Base-by-base conservation (phyloP, 2,888 invertebrate species). In the Cheilosia variabilis region DNA sequence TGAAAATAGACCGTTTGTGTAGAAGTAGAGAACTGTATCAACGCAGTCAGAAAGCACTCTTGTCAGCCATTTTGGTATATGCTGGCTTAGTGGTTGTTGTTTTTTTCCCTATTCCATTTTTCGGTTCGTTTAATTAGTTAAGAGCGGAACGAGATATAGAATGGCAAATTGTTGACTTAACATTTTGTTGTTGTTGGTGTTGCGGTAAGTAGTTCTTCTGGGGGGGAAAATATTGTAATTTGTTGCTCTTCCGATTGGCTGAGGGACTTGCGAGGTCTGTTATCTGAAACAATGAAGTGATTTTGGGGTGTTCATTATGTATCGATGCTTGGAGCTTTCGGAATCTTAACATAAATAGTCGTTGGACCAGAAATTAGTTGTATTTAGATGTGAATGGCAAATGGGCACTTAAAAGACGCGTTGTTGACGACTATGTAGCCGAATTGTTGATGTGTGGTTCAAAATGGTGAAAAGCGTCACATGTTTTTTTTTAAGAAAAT, bases 91-190 rank as follows among this genome's bases (percentile, higher is more conserved):
- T 68, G 17, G 22, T 37, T 27, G 27, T 27, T 27, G 27, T 27
- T 27, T 57, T 37, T 19, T 53, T 37, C 37, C 31, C 10, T 63
- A 24, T 24, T 65, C 52, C 75, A 37, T 57, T 53, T 79, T 76
- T 80, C 71, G 80, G 80, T 86, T 76, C 80, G 80, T 86, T 84
- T 86, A 86, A 80, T 80, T 86, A 86, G 80, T 71, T 86, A 80
- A 86, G 55, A 80, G 84, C 80, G 80, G 79, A 86, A 86, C 80
- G 80, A 76, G 62, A 65, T 68, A 45, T 41, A 77, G 47, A 78
- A 78, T 78, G 73, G 52, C 63, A 68, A 63, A 43, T 81, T 53
- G 37, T 69, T 75, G 68, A 62, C 53, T 68, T 47, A 41, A 24
- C 9, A 6, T 43, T 24, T 60, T 52, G n/a, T 69, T 69, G 31